Conservation (phyloP, 64 coral and sea anemone genomes). For the Acropora yongei region DNA sequence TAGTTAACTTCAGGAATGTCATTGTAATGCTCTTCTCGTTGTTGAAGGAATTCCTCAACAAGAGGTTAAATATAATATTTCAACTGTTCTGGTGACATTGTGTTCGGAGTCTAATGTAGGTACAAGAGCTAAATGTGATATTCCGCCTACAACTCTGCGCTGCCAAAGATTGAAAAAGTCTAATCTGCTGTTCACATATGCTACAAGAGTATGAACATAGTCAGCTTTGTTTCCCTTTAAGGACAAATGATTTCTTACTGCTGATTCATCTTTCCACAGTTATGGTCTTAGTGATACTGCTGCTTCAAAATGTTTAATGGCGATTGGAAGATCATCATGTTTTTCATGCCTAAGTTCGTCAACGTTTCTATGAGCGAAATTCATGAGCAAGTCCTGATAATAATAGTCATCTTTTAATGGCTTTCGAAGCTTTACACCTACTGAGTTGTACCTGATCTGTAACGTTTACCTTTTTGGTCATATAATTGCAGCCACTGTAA, state of each 20-base stretch:
- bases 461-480: not conserved
- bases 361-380: not conserved
- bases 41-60: too few relatives aligned
- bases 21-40: too few relatives aligned
- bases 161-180: not conserved
- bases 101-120: too few relatives aligned
- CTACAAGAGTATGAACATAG: not conserved
- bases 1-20: too few relatives aligned
- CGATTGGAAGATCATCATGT: not conserved
- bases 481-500: not conserved
- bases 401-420: not conserved
- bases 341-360: not conserved
- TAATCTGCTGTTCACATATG: not conserved
- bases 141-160: not conserved
- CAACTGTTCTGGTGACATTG: too few relatives aligned
- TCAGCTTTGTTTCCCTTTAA: not conserved
- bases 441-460: not conserved
- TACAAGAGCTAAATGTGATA: too few relatives aligned
- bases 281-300: not conserved
- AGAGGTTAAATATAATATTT: too few relatives aligned
- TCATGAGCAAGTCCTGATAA: not conserved
- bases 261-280: not conserved
- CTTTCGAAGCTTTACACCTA: not conserved
- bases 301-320: not conserved
- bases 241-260: not conserved